Conservation (phyloP, 2,888 invertebrate species). For the Lamellibrachia columna region DNA sequence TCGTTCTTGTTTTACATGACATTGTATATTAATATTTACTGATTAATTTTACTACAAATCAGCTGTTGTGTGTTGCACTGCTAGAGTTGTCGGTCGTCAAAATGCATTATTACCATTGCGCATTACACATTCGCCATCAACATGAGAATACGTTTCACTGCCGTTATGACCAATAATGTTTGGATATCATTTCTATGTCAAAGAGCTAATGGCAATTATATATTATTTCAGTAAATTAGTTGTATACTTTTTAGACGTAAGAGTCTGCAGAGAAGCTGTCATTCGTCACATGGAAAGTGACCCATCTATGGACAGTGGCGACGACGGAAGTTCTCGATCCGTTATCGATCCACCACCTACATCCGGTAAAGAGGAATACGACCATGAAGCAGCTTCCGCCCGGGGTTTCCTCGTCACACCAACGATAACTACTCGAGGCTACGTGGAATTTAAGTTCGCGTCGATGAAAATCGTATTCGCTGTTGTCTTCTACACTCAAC, state of each 20-base stretch:
- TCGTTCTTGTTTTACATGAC: too few relatives aligned
- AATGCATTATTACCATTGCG: too few relatives aligned
- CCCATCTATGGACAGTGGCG: not conserved
- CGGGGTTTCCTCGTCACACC: slow-evolving; percentile 13
- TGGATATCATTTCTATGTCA: not conserved
- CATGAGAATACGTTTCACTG: not conserved
- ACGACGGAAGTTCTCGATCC: not conserved
- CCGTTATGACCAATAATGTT: not conserved
- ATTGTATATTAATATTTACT: too few relatives aligned
- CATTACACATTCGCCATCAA: not conserved
- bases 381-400: not conserved
- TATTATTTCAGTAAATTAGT: too few relatives aligned
- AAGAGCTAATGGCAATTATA: not conserved
- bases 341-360: not conserved
- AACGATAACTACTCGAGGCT: slow-evolving; percentile 29
- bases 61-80: too few relatives aligned
- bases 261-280: slow-evolving; percentile 33
- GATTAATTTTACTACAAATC: too few relatives aligned
- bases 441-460: slow-evolving; percentile 30
- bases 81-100: too few relatives aligned
- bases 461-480: slow-evolving; percentile 35
- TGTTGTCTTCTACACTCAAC: slow-evolving; percentile 28
- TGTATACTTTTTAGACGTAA: slow-evolving; percentile 25
- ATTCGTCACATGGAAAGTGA: slow-evolving; percentile 30
- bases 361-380: not conserved